Evolutionary conservation across 2,113 vertebrate genomes (phyloP).

Genomic region (Osmerus eperlanus): DNA sequence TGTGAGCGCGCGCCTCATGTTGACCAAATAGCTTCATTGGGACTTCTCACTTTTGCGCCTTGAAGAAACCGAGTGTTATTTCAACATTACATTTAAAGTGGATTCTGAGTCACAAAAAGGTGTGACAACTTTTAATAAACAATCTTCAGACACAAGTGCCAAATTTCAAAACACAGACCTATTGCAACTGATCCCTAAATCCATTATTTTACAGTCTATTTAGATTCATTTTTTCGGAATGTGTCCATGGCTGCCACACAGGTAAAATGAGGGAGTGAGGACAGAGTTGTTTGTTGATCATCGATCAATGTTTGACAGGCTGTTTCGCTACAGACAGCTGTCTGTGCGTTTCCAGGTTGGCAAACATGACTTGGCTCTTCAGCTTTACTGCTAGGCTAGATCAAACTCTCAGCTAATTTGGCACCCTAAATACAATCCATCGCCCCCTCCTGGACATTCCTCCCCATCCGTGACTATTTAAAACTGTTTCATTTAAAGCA

Average conservation of each 20-base stretch:
- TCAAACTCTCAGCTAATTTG: not conserved
- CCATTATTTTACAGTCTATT: no score
- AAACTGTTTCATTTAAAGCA: not conserved
- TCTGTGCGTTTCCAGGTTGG: not conserved
- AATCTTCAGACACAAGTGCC: no score
- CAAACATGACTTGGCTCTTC: not conserved
- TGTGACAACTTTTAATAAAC: no score
- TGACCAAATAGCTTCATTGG: not conserved
- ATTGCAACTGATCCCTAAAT: no score
- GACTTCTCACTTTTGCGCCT: not conserved
- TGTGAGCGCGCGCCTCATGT: no score
- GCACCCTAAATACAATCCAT: not conserved
- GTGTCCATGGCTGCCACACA: not conserved
- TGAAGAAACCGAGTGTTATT: not conserved
- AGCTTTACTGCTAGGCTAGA: not conserved
- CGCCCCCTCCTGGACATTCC: conserved; percentile 61
- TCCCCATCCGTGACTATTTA: conserved; percentile 46
- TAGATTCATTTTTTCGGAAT: not conserved
- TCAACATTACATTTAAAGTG: not conserved
- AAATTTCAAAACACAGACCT: no score
- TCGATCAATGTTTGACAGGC: conserved; percentile 11
- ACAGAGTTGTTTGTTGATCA: not conserved
- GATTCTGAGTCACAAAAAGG: no score
- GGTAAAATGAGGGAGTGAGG: not conserved
- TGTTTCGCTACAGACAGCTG: conserved; percentile 14